Evolutionary conservation across 2,797 vertebrate species (phyloP), one percentile per base, ranked within the genome.

Genomic region (Tangara arthus): DNA sequence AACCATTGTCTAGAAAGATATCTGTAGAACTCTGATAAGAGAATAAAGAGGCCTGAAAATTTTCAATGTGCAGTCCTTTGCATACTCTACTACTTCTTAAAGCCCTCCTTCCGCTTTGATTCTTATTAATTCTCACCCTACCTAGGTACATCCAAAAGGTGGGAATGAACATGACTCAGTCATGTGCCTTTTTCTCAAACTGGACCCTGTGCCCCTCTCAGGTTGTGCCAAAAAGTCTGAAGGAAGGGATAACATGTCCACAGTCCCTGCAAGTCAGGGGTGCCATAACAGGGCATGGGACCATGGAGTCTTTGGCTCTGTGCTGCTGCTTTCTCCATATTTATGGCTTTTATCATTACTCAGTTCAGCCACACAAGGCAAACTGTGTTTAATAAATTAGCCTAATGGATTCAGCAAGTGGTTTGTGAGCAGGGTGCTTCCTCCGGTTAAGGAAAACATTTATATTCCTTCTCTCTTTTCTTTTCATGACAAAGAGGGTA

Each of bases 301-400:
- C 68, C 90, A 63, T 15, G 95, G 92, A 84, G 93, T 91, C 90
- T 95, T 92, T 11, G 57, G 93, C 61, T 96, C 89, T 30, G 66
- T 92, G 71, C 71, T 56, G 35, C 73, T 41, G 71, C 89, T 90
- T 98, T 97, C 97, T 97, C 96, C 96, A 93, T 95, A 97, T 97
- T 96, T 96, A 96, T 97, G 96, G 84, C 97, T 98, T 98, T 97
- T 94, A 97, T 98, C 98, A 98, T 99, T 98, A 98, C 98, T 98
- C 98, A 98, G 98, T 98, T 98, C 98, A 98, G 98, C 98, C 98
- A 98, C 98, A 98, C 98, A 98, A 98, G 97, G 98, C 98, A 99
- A 99, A 99, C 98, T 98, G 98, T 98, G 97, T 98, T 99, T 99
- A 99, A 99, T 99, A 99, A 99, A 99, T 99, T 98, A 99, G 98